These are phyloP conservation scores for Cenopis cana DNA, from an alignment of 2,888 invertebrate genomes.

Conservation along the genomic window DNA sequence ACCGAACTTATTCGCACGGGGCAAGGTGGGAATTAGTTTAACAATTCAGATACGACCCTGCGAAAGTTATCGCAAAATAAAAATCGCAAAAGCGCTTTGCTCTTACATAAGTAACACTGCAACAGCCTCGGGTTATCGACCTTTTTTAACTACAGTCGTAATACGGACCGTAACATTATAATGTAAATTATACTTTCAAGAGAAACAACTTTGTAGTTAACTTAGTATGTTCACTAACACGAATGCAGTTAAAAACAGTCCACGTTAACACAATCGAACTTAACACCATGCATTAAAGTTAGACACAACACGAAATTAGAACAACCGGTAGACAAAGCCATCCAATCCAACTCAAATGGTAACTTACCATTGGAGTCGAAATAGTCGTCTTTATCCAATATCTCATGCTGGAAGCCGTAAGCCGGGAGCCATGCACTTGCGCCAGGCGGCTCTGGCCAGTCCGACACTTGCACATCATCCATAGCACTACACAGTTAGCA, in stretches of 20 bases:
- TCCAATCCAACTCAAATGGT: constrained; percentile 53
- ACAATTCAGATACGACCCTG: not conserved
- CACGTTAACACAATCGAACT: constrained; percentile 24
- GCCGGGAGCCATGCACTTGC: constrained; percentile 92
- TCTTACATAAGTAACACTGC: constrained; percentile 32
- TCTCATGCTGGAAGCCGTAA: constrained; percentile 90
- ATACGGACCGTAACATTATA: constrained; percentile 2
- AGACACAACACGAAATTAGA: constrained; percentile 25
- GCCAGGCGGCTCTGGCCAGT: constrained; percentile 88
- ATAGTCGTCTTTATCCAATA: constrained; percentile 87
- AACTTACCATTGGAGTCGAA: constrained; percentile 87
- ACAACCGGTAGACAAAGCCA: constrained; percentile 43
- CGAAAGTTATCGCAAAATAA: constrained; percentile 26
- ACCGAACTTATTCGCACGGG: constrained; percentile 5
- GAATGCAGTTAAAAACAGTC: constrained; percentile 1
- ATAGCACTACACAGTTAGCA: constrained; percentile 81
- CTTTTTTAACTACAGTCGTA: not conserved
- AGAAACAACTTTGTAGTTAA: not conserved
- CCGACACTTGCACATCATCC: constrained; percentile 88
- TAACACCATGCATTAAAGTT: constrained; percentile 49
- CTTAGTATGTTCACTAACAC: constrained; percentile 4
- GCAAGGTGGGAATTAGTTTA: not conserved
- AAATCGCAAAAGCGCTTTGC: constrained; percentile 30
- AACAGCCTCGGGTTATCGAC: constrained; percentile 25
- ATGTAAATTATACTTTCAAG: constrained; percentile 6